Conservation (phyloP, 2,797 vertebrate species). For the Trichosurus vulpecula region DNA sequence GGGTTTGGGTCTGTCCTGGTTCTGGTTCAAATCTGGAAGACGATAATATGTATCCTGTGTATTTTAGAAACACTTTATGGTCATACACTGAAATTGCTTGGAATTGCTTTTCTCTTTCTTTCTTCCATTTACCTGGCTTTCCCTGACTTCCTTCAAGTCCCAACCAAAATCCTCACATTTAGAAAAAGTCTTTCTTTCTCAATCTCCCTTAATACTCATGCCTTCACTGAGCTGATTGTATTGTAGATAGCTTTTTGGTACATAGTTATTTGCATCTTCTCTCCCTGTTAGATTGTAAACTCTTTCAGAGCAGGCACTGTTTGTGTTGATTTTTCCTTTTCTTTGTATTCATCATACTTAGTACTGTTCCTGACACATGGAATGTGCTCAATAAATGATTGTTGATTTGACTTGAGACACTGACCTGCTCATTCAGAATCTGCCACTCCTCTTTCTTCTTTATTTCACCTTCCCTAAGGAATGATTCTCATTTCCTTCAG, state of each 20-base stretch:
- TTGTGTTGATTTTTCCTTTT: not conserved
- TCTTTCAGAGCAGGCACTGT: not conserved
- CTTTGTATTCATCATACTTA: not conserved
- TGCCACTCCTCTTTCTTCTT: not conserved
- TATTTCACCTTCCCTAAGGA: not conserved
- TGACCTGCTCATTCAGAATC: not conserved
- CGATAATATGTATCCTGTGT: not conserved
- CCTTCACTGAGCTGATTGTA: not conserved
- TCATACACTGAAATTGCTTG: not conserved
- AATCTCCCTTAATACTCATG: not conserved
- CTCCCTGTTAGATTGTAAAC: not conserved
- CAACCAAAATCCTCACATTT: not conserved
- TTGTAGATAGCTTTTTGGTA: not conserved
- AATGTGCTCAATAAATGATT: not conserved
- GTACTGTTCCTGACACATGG: not conserved
- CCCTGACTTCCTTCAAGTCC: not conserved
- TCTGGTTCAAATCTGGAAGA: not conserved
- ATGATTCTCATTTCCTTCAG: not conserved
- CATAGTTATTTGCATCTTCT: not conserved
- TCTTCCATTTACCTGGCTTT: not conserved
- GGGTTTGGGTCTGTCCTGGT: not conserved
- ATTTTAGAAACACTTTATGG: not conserved
- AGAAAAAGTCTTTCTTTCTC: not conserved
- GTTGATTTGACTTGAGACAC: not conserved
- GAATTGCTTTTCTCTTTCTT: not conserved